Base-by-base conservation (phyloP, 2,797 vertebrate genomes). In the Cephalopachus bancanus region DNA sequence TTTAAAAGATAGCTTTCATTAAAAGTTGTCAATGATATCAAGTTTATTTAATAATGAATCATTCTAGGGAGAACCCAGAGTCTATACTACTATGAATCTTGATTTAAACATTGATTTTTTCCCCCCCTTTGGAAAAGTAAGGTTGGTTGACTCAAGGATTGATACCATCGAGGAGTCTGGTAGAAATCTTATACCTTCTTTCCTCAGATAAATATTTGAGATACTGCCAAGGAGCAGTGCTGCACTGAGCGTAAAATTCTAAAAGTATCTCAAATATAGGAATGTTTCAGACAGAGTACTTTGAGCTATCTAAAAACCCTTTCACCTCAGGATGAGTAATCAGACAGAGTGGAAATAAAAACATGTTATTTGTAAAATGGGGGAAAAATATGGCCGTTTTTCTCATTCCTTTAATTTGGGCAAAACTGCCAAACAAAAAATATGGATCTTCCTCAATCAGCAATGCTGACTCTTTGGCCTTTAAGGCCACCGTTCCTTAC, bases 401-500 rank as follows among this genome's bases (percentile, higher is more conserved):
- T 53, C 49, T 65, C 87, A 75, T 15, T 22, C 1, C 8, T 33
- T 97, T 95, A 96, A 94, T 90, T 94, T 72, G 10, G 53, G 10
- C 8, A 87, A 85, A 62, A 20, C 0, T 71, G 1, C 10, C 72
- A 91, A 93, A 93, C 19, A 90, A 51, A 96, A 97, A 96, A 76
- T 93, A 86, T 37, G 49, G 11, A 37, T 69, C 0, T n/a, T 95
- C 51, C 53, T 67, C n/a, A 62, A 93, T 81, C 37, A 69, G 3
- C 19, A 90, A 76, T 96, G 51, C 12, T 94, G 83, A 96, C 90
- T 37, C 17, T 96, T 87, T 85, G 80, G 9, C 33, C 93, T 97
- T 96, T 76, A 89, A 80, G 93, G 60, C 55, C 75, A 94, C 17
- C 19, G 9, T 53, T 96, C 53, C 74, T 0, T 0, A 94, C 24